phyloP scores from a whole-genome alignment of 2,113 vertebrate genomes.

The Oryzias celebensis region DNA sequence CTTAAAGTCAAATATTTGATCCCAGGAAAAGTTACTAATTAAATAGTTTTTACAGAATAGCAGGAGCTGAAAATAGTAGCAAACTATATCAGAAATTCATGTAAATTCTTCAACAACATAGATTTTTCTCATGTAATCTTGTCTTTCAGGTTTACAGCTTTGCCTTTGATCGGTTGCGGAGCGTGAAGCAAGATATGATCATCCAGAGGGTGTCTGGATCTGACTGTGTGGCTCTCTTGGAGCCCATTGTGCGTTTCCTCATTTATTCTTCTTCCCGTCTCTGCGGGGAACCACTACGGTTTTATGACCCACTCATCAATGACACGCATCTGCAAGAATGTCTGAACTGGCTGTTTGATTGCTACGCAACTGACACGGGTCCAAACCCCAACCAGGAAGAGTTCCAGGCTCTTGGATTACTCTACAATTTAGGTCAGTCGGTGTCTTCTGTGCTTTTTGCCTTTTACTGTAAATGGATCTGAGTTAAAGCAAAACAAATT shows the following conservation, averaged over 20 bases:
- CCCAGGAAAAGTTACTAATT: too few species aligned
- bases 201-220: constrained; percentile 77
- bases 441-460: neutral
- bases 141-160: constrained; percentile 77
- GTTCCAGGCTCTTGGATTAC: constrained; percentile 81
- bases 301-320: constrained; percentile 76
- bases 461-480: too few species aligned
- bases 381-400: constrained; percentile 65
- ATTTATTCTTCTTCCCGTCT: constrained; percentile 80
- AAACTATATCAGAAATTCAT: too few species aligned
- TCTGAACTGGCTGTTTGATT: constrained; percentile 83
- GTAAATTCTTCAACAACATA: too few species aligned
- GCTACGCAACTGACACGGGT: constrained; percentile 66
- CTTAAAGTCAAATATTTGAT: too few species aligned
- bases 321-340: constrained; percentile 76
- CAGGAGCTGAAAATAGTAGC: too few species aligned
- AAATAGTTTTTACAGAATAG: too few species aligned
- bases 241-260: constrained; percentile 80
- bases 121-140: neutral
- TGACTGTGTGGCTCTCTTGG: constrained; percentile 77
- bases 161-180: constrained; percentile 84
- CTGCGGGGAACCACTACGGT: constrained; percentile 69
- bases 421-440: constrained; percentile 85
- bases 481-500: too few species aligned
- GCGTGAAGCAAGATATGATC: constrained; percentile 85